These are phyloP conservation scores for Zygothrica quintamaculata DNA, from an alignment of 2,888 invertebrate genomes.

Conservation along the genomic window DNA sequence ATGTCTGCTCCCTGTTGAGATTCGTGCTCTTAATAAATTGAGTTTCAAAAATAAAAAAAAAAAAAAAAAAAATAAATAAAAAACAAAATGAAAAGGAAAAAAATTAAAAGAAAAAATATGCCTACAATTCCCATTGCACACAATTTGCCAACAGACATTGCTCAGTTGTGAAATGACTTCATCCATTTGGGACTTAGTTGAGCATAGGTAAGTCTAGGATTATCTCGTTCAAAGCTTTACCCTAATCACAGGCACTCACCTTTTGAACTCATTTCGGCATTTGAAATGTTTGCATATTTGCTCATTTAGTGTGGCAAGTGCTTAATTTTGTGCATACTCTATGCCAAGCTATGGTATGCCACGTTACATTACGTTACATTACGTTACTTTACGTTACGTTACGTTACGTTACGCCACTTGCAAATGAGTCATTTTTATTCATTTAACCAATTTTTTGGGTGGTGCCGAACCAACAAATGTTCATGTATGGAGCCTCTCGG, in stretches of 20 bases:
- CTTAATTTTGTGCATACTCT: conserved; percentile 56
- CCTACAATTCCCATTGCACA: conserved; percentile 16
- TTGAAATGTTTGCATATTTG: conserved; percentile 33
- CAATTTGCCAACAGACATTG: conserved; percentile 2
- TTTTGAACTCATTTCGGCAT: conserved; percentile 29
- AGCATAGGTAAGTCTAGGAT: conserved; percentile 29
- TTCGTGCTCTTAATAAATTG: too few species aligned
- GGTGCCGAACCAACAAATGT: conserved; percentile 10
- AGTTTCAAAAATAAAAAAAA: too few species aligned
- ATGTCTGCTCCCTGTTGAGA: too few species aligned
- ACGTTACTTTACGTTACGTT: neutral
- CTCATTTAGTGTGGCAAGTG: conserved; percentile 52
- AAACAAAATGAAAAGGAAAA: too few species aligned
- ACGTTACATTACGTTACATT: neutral
- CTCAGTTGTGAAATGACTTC: conserved; percentile 2
- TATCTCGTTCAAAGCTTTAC: conserved; percentile 17
- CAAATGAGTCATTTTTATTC: conserved; percentile 76
- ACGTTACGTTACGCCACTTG: conserved; percentile 10
- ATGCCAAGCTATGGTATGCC: too few species aligned
- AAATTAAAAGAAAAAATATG: neutral
- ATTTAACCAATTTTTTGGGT: conserved; percentile 60
- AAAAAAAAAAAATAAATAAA: too few species aligned
- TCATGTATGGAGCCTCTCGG: conserved; percentile 36
- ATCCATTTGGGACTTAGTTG: conserved; percentile 36
- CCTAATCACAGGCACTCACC: conserved; percentile 27